Evolutionary conservation across 2,888 invertebrate genomes (phyloP).

Genomic region (Athrips mouffetella): DNA sequence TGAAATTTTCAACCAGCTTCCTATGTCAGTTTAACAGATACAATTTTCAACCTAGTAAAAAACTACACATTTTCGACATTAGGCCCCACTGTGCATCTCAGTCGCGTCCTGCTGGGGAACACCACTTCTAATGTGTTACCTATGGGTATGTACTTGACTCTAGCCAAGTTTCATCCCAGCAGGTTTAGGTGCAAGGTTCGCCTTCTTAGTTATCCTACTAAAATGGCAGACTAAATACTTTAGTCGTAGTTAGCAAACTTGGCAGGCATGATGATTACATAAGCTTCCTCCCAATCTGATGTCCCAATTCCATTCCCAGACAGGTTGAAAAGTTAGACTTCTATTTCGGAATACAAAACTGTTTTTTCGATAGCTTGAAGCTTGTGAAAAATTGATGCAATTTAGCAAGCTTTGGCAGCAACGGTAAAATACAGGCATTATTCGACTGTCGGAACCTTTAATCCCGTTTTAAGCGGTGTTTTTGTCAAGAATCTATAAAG

Average conservation of each 20-base stretch:
- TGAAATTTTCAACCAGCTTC: too few relatives aligned
- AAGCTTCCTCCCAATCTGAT: slow-evolving; percentile 1
- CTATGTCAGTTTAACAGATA: too few relatives aligned
- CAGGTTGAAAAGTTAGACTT: neutral
- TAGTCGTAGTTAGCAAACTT: neutral
- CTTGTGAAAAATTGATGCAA: neutral
- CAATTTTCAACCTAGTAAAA: too few relatives aligned
- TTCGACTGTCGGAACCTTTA: neutral
- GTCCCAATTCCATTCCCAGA: neutral
- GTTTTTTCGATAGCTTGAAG: neutral
- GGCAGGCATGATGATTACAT: slow-evolving; percentile 1
- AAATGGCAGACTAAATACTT: neutral
- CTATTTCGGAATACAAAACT: neutral
- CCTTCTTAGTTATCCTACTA: too few relatives aligned
- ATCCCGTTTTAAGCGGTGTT: neutral
- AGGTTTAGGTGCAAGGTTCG: too few relatives aligned
- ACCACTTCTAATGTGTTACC: too few relatives aligned
- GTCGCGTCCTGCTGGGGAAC: too few relatives aligned
- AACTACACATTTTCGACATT: too few relatives aligned
- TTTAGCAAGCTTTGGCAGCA: neutral
- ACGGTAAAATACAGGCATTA: neutral
- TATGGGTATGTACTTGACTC: too few relatives aligned
- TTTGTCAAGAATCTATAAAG: too few relatives aligned
- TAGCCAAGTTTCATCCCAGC: too few relatives aligned
- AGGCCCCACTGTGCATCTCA: too few relatives aligned